Conservation (phyloP, 1,140 invertebrate species). For the Neodiprion fabricii region DNA sequence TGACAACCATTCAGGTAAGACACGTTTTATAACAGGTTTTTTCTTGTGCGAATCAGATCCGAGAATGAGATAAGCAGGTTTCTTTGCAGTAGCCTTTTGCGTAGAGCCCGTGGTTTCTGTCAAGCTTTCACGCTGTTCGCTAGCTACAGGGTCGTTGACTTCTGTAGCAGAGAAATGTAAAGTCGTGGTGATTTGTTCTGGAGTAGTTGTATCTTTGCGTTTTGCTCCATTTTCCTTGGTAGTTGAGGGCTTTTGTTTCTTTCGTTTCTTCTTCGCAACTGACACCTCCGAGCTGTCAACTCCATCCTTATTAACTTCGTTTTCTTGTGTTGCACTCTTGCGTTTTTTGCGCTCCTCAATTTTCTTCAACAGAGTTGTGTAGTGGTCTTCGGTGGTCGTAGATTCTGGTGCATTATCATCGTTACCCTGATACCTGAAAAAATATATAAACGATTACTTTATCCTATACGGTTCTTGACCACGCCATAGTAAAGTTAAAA, state of each 20-base stretch:
- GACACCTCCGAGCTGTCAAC: conserved; percentile 34
- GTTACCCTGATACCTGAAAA: conserved; percentile 58
- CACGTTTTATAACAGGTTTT: conserved; percentile 66
- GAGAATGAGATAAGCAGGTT: conserved; percentile 47
- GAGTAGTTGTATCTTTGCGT: conserved; percentile 27
- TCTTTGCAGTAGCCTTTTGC: background rate
- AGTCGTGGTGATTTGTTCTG: conserved; percentile 17
- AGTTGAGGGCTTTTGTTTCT: conserved; percentile 26
- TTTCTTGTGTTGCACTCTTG: conserved; percentile 34
- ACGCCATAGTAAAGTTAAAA: conserved; percentile 20
- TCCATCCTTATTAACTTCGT: conserved; percentile 12
- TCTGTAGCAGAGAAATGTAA: background rate
- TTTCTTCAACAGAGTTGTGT: conserved; percentile 65
- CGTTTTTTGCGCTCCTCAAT: conserved; percentile 64
- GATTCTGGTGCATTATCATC: conserved; percentile 45
- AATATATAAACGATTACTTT: conserved; percentile 11
- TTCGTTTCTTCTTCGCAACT: conserved; percentile 42
- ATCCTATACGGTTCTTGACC: background rate
- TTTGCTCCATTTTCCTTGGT: conserved; percentile 9
- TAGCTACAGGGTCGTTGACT: background rate
- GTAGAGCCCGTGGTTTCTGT: background rate
- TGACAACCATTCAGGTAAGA: conserved; percentile 86
- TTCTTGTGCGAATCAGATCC: conserved; percentile 45
- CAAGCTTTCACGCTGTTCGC: background rate
- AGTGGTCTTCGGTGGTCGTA: conserved; percentile 60